Conservation (phyloP, 2,113 vertebrate species). For the Heterotis niloticus region DNA sequence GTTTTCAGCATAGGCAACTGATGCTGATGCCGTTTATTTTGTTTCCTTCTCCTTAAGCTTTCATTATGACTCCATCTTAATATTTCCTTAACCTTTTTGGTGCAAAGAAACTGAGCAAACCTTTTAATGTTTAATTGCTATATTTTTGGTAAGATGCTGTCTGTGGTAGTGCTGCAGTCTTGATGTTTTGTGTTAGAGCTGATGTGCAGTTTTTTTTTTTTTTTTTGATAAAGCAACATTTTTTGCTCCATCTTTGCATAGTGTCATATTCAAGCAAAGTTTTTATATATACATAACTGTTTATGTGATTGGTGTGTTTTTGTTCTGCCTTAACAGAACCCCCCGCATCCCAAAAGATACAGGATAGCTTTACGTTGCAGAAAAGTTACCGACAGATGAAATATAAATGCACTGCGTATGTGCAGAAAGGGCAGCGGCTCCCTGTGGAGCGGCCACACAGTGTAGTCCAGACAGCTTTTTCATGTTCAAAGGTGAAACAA, state of each 20-base stretch:
- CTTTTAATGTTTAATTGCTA: not conserved
- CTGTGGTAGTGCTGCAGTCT: not conserved
- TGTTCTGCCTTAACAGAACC: not conserved
- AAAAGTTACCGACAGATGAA: not conserved
- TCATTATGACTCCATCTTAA: not conserved
- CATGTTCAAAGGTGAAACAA: not conserved
- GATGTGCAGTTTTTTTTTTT: not conserved
- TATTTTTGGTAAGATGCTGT: not conserved
- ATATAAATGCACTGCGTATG: not conserved
- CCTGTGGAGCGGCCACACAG: not conserved
- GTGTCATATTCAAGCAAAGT: not conserved
- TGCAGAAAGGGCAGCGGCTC: not conserved
- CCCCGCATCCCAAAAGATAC: no score
- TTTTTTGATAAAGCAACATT: not conserved
- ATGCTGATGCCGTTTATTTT: not conserved
- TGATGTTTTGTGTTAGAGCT: not conserved
- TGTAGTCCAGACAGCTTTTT: not conserved
- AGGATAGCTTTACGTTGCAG: no score
- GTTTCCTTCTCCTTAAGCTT: not conserved
- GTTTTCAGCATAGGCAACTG: conserved; percentile 9
- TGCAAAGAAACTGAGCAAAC: not conserved
- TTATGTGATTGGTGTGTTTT: not conserved
- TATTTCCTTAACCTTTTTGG: not conserved
- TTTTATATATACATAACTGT: not conserved
- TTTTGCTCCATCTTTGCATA: not conserved